phyloP scores from a whole-genome alignment of 2,888 invertebrate species.

The Iphiclides podalirius region DNA sequence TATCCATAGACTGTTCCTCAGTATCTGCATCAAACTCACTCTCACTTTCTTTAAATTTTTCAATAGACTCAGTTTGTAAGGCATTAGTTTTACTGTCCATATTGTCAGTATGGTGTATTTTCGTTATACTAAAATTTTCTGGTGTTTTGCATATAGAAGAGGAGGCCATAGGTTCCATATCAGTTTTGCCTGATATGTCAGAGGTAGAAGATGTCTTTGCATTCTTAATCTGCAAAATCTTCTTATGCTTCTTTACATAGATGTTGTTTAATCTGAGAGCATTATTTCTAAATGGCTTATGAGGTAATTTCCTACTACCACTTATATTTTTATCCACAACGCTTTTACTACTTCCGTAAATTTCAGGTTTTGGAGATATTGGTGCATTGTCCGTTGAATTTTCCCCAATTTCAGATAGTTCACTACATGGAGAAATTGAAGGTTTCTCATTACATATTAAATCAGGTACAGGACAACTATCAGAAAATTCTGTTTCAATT shows the following conservation, averaged over 20 bases:
- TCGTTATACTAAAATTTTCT: slow-evolving; percentile 57
- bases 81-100: slow-evolving; percentile 38
- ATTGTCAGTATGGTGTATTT: slow-evolving; percentile 42
- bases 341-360: slow-evolving; percentile 35
- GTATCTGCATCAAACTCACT: slow-evolving; percentile 60
- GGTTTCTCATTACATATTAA: slow-evolving; percentile 76
- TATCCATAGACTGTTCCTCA: slow-evolving; percentile 65
- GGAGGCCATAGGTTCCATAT: slow-evolving; percentile 45
- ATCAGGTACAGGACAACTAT: slow-evolving; percentile 71
- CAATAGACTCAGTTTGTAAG: slow-evolving; percentile 53
- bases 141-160: slow-evolving; percentile 51
- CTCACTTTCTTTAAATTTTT: slow-evolving; percentile 48
- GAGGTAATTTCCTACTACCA: slow-evolving; percentile 38
- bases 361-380: slow-evolving; percentile 48
- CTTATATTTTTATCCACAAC: slow-evolving; percentile 30
- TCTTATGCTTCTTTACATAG: slow-evolving; percentile 69
- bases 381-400: slow-evolving; percentile 56
- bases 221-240: slow-evolving; percentile 69
- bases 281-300: slow-evolving; percentile 46
- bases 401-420: slow-evolving; percentile 69
- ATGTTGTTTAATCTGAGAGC: slow-evolving; percentile 63
- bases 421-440: slow-evolving; percentile 74
- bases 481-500: slow-evolving; percentile 63
- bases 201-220: slow-evolving; percentile 38
- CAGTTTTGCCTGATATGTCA: slow-evolving; percentile 31